These are phyloP conservation scores for Ammodytes dubius DNA, from an alignment of 2,113 vertebrate species.

Conservation along the genomic window DNA sequence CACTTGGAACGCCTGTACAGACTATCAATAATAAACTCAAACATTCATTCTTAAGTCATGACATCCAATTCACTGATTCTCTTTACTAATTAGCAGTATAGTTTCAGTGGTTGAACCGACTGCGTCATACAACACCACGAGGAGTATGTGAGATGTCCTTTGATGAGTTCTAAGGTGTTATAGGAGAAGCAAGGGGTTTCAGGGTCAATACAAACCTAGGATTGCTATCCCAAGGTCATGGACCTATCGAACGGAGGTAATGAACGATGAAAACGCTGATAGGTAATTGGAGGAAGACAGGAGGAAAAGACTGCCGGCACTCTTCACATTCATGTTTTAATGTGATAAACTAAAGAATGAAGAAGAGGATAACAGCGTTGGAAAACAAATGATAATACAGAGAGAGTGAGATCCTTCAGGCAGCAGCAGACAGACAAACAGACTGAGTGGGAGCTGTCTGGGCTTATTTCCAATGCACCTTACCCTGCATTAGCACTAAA, in stretches of 20 bases:
- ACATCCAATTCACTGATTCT: background rate
- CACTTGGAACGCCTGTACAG: background rate
- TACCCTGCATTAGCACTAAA: constrained; percentile 81
- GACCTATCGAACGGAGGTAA: constrained; percentile 63
- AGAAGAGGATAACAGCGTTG: background rate
- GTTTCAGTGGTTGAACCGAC: background rate
- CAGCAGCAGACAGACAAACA: constrained; percentile 86
- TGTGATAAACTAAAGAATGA: constrained; percentile 8
- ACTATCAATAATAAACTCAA: background rate
- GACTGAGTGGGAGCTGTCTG: constrained; percentile 86
- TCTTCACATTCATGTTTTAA: constrained; percentile 10
- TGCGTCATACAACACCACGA: background rate
- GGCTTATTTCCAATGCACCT: constrained; percentile 86
- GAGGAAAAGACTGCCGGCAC: constrained; percentile 3
- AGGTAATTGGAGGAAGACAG: constrained; percentile 46
- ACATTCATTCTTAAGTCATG: background rate
- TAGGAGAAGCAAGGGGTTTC: constrained; percentile 33
- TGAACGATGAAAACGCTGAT: constrained; percentile 49
- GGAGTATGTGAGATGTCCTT: constrained; percentile 41
- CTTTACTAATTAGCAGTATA: background rate
- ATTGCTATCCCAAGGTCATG: constrained; percentile 69
- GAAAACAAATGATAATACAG: constrained; percentile 20
- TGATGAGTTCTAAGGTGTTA: constrained; percentile 66
- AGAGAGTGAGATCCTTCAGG: constrained; percentile 56
- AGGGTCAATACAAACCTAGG: constrained; percentile 70